A percentile compares a stretch with the other conserved stretches of the same genome.
Conservation (phyloP, 2,888 invertebrate genomes). For the Venusia cambrica region DNA sequence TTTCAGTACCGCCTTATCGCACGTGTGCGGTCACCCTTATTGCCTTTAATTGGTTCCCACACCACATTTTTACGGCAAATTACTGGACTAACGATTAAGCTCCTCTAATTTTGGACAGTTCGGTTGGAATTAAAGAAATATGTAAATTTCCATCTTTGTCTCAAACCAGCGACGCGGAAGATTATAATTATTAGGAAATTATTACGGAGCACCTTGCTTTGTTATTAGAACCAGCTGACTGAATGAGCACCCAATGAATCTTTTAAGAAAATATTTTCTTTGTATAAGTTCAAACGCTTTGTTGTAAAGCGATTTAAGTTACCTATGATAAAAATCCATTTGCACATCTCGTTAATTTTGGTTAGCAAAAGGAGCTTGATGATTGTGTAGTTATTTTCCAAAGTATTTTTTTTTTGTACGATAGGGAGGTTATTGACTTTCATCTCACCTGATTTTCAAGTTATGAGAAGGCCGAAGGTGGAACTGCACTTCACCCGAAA, state of each 20-base stretch:
- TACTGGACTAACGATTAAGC: slow-evolving; percentile 59
- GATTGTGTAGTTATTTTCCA: too few species aligned
- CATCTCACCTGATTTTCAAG: too few species aligned
- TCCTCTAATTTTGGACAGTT: slow-evolving; percentile 73
- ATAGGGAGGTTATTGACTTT: too few species aligned
- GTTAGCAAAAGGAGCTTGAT: too few species aligned
- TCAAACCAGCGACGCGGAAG: slow-evolving; percentile 67
- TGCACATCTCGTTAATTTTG: too few species aligned
- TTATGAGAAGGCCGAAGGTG: too few species aligned
- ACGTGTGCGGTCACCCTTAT: slow-evolving; percentile 34
- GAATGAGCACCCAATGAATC: slow-evolving; percentile 44
- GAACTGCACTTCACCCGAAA: too few species aligned
- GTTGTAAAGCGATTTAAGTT: too few species aligned
- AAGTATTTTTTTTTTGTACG: too few species aligned
- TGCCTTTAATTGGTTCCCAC: slow-evolving; percentile 61
- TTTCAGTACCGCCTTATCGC: slow-evolving; percentile 6
- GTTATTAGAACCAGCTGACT: slow-evolving; percentile 43
- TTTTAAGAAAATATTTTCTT: slow-evolving; percentile 40
- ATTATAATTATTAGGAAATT: slow-evolving; percentile 75
- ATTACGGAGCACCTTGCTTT: slow-evolving; percentile 54
- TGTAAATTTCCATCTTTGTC: slow-evolving; percentile 75
- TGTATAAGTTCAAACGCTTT: slow-evolving; percentile 11
- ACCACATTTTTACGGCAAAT: slow-evolving; percentile 66
- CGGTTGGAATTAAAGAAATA: slow-evolving; percentile 72
- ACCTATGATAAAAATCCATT: too few species aligned